Base-by-base conservation (phyloP, 2,888 invertebrate species). In the Drosophila helvetica region DNA sequence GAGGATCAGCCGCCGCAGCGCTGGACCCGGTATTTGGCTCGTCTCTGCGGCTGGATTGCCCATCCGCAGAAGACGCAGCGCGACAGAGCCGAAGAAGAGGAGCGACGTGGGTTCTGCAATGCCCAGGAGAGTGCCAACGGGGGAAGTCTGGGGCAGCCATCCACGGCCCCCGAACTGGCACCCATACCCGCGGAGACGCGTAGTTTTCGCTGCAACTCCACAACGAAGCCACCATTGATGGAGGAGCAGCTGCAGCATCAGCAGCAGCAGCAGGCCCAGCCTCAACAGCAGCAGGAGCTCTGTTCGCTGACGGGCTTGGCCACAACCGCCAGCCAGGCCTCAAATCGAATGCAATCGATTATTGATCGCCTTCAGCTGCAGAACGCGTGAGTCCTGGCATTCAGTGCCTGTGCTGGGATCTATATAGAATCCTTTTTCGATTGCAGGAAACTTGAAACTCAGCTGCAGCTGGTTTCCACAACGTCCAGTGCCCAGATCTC, bases 1-100 rank as follows among this genome's bases (percentile, higher is more conserved):
- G 91, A 91, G 88, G 92, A 92, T 79, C 67, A 80, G 30, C 86
- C 89, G 46, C 76, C 86, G 2, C 85, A 88, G 59, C 89, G 89
- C 30, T 80, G 90, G 73, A 86, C 90, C 0, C 80, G 89, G 64
- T 90, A 83, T 67, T 76, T 92, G 61, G 80, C 90, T 2, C 89
- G 89, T 66, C 67, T 92, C 2, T 91, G 92, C 53, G 80, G 77
- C 51, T 79, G 90, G 59, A 79, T 64, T 38, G 73, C 79, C 19
- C 74, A 58, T 38, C 46, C 70, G 0, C 74, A 80, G 9, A 82
- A 78, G 5, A n/a, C 63, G 0, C 79, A 75, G 7, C 71, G 22
- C 22, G 69, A 73, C 50, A 48, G 68, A 5, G 77, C 68, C 46
- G 87, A 74, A 62, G 83, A 82, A 53, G 89, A 90, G 60, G 90